Conservation (phyloP, 2,113 vertebrate genomes). For the Petrocephalus zakoni region DNA sequence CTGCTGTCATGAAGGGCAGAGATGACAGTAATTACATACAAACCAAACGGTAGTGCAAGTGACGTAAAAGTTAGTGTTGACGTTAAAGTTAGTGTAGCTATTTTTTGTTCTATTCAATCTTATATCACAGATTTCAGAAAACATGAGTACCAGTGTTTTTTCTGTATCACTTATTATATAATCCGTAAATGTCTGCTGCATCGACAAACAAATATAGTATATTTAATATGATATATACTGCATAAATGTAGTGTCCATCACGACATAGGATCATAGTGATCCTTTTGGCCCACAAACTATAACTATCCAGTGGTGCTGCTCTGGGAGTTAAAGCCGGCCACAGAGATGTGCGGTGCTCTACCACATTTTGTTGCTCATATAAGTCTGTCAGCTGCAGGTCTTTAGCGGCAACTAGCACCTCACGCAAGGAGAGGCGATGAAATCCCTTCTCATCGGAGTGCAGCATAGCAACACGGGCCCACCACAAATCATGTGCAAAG, state of each 20-base stretch:
- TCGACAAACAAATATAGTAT: neutral
- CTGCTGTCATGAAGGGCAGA: neutral
- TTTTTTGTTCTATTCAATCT: neutral
- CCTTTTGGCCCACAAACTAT: neutral
- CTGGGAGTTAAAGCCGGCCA: neutral
- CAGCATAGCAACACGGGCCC: neutral
- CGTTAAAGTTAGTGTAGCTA: neutral
- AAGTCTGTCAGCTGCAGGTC: neutral
- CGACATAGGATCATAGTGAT: neutral
- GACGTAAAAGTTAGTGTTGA: neutral
- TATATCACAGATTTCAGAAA: neutral
- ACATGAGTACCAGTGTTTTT: neutral
- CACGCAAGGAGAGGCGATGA: neutral
- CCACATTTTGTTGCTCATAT: neutral
- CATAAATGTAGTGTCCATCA: neutral
- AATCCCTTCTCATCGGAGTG: neutral
- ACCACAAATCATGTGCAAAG: neutral
- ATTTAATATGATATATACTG: neutral
- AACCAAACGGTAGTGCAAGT: neutral
- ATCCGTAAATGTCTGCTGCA: neutral
- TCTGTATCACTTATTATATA: neutral
- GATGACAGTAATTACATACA: constrained; percentile 10
- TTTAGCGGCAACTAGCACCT: neutral
- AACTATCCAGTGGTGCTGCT: neutral
- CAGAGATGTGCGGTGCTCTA: neutral